Evolutionary conservation across 2,888 invertebrate genomes (phyloP), one percentile per base, ranked within the genome.

Genomic region (Cyclophora albipunctata): DNA sequence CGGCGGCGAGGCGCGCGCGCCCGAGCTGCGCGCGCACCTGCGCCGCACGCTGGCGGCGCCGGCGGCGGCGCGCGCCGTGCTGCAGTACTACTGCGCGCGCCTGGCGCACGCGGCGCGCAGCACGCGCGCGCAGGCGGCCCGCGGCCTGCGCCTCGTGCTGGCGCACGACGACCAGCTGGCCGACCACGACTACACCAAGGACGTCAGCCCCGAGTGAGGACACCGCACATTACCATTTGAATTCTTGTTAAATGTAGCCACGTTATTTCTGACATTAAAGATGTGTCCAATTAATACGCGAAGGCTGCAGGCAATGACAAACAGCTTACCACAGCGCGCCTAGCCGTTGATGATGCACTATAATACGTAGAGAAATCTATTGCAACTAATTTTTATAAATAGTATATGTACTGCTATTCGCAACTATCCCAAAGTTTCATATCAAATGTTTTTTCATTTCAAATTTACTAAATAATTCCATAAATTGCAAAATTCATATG

Each of bases 11-110:
- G 73, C 7, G 71, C 6, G 64, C 62, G 91, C 91, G 41, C 92
- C 93, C 58, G 96, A 97, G 78, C 84, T 97, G 58, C 81, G 91
- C 47, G 85, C 84, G 33, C 92, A 91, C 69, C 75, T 92, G 56
- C 80, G 91, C 0, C 87, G 90, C 57, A 83, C 91, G 5, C 78
- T 91, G 55, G 87, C 88, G 57, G 78, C 83, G 2, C 82, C 74
- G 52, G 83, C 76, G 45, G 92, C 93, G 40, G 94, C 96, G 45
- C 93, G 93, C 55, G 97, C 98, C 69, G 94, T 97, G 46, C 85
- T 98, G 49, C 96, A 96, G 72, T 98, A 98, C 84, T 96, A 98
- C 77, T 90, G 97, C 67, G 90, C 95, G 62, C 85, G 97, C 34
- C 89, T 98, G 7, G 93, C 95, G 49, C 97, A 97, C 37, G 5